Base-by-base conservation (phyloP, 2,797 vertebrate genomes). In the Heteromormyrus szaboi region DNA sequence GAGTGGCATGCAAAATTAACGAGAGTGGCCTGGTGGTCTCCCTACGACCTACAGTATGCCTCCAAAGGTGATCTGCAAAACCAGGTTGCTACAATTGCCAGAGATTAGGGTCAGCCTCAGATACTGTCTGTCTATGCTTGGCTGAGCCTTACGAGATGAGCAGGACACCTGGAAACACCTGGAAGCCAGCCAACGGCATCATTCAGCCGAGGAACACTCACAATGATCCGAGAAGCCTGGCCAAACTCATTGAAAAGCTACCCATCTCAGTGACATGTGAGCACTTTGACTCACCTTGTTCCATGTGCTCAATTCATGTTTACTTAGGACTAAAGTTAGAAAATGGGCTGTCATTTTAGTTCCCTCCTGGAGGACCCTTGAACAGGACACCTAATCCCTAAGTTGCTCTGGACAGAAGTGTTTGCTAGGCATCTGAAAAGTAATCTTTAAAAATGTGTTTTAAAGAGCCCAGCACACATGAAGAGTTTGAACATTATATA, bases 361-460 rank as follows among this genome's bases (percentile, higher is more conserved):
- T 81, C 76, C 41, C 37, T 81, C 19, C 76, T n/a, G 19, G 14
- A 46, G 41, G 76, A 46, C 76, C 37, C 41, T 81, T 81, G 19
- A 81, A 33, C 41, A 81, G 41, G 41, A 81, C 76, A n/a, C 37
- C 76, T 81, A 81, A 81, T 81, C 76, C 76, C 41, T 46, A 46
- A n/a, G 19, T 44, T 81, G 41, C 76, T 81, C 41, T 46, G 41
- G 6, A 81, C 37, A 46, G 19, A 46, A 81, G 76, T 81, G 76
- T 46, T 81, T 46, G 76, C 65, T 79, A 41, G 37, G 14, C 19
- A 81, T 44, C 41, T 81, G 19, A 81, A 44, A 44, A 46, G 19
- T 81, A 81, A 46, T 46, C 17, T 81, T 81, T 81, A 81, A 81
- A 81, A 46, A 81, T 81, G 19, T 81, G 37, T 81, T 81, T 79